Evolutionary conservation across 2,113 vertebrate genomes (phyloP), one percentile per base, ranked within the genome.

Genomic region (Triplophysa siluroides): DNA sequence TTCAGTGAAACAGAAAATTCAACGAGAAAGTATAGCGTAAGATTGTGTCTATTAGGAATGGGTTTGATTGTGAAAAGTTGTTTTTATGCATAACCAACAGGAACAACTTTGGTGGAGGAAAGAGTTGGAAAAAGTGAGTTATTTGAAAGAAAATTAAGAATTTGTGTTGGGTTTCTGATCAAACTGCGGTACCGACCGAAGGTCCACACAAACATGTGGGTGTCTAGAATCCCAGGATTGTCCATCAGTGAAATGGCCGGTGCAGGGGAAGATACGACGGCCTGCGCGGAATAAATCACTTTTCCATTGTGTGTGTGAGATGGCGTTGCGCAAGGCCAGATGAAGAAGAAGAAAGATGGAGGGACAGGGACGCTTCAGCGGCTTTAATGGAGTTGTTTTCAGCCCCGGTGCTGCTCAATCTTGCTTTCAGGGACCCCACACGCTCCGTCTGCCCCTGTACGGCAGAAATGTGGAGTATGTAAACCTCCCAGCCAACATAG

Each of bases 321-420:
- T 66, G 81, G 83, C 61, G 62, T 62, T 41, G 78, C 52, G 66
- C 74, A 82, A 86, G 82, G 78, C 83, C 83, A 86, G 84, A 82
- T 83, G 83, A 86, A 70, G 76, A 72, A 74, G 78, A 83, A 84
- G 86, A 87, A 79, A 77, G 78, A 87, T 85, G 84, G 84, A 81
- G 78, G 79, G 78, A 80, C 47, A 75, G 52, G 65, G 64, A 82
- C 41, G 79, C 83, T 81, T 76, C 74, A 73, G 75, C 29, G 75
- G 69, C 80, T 71, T n/a, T 85, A 87, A 85, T 87, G 84, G 84
- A 80, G 82, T 81, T 80, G 83, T 84, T 86, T 80, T 87, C 74
- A 78, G 70, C 80, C 52, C 78, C 64, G 72, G 47, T 63, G 19
- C 69, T 56, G 64, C 75, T 82, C 78, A 47, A 70, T 64, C 80